Base-by-base conservation (phyloP, 2,113 vertebrate genomes). In the Oryzias melastigma region DNA sequence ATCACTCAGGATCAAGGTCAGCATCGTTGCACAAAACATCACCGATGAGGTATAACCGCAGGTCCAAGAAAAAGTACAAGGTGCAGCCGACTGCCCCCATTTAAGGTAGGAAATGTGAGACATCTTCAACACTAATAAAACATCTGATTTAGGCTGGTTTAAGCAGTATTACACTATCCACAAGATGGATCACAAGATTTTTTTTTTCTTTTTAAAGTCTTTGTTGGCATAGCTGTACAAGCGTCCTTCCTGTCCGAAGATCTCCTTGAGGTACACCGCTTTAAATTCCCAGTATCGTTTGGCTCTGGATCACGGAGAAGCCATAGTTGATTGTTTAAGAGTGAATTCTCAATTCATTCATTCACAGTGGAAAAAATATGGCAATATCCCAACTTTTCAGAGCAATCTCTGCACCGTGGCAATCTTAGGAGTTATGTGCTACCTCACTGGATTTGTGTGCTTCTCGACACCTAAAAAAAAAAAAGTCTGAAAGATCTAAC, bases 11-110 rank as follows among this genome's bases (percentile, higher is more conserved):
- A 79, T 73, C 58, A 74, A 81, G 72, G 80, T 84, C 77, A 85
- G 77, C 73, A 53, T 77, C 52, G 56, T 82, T 68, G 70, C 80
- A 83, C 65, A 56, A 74, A 81, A 75, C 57, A 71, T 84, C 80
- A 80, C 73, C 63, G 81, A 83, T 90, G 88, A 90, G 88, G 87
- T 88, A 88, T 86, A 89, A 88, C 76, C 72, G 83, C 87, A 90
- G 88, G 88, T 89, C 88, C 87, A 85, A 89, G 85, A 84, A 74
- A 80, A 82, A 84, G 71, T 73, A 82, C 72, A 82, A 85, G 79
- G 81, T 81, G 86, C 86, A 84, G 75, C 43, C 57, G 59, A 65
- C 75, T 78, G 85, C 83, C 27, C 81, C 71, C 75, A 62, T 40
- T 48, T 54, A 71, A 86, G 75, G 85, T 84, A 86, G 83, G 78